Base-by-base conservation (phyloP, 2,113 vertebrate species). In the Nyctereutes procyonoides region DNA sequence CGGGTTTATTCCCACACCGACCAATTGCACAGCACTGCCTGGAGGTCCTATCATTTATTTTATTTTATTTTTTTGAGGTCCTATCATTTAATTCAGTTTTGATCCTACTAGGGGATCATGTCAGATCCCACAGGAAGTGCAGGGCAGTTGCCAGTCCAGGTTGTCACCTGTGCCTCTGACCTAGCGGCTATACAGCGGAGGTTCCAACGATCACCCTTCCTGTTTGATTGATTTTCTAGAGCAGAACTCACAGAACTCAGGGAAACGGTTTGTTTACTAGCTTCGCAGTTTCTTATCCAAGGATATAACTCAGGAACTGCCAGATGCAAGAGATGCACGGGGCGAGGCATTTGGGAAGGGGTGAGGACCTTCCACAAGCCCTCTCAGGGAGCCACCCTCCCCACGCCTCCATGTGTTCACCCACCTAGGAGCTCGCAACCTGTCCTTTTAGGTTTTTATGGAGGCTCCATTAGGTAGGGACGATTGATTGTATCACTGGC, bases 331-430 rank as follows among this genome's bases (percentile, higher is more conserved):
- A 73, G 43, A 8, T 32, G 17, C 55, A 14, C 0, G 8, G 13
- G 43, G 24, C 43, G 38, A 13, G 26, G 24, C 10, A 8, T 5
- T 1, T 30, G 56, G 28, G 63, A 60, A 81, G 30, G 38, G 28
- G 55, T 0, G 0, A 5, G 63, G 76, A 22, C 53, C 51, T 5
- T 81, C 62, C 51, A 22, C 0, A 1, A 4, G 1, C 32, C 8
- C 43, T 69, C 63, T 13, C 19, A n/a, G 43, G 13, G 89, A 7
- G n/a, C 53, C 55, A 5, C 9, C 43, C 13, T 32, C 82, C 58
- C 19, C 38, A 26, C 13, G 56, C 26, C 12, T 7, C 32, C 12
- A 14, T 0, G n/a, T 13, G 38, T 51, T 69, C 63, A 80, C 38
- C 35, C 11, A 8, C 53, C 35, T 15, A 35, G 12, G 58, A 35